Conservation (phyloP, 1,140 invertebrate genomes). For the Trichonephila inaurata region DNA sequence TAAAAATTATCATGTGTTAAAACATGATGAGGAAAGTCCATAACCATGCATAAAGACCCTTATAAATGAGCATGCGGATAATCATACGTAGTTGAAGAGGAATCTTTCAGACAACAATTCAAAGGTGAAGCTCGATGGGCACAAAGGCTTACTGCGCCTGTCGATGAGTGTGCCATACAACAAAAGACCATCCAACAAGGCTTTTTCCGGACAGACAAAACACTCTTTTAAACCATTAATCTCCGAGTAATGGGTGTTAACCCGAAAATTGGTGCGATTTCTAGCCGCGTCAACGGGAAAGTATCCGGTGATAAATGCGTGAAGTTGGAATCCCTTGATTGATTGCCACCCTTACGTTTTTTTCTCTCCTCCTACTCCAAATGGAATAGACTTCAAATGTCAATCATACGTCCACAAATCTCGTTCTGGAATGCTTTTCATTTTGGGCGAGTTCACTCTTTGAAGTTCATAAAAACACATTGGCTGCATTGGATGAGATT, state of each 20-base stretch:
- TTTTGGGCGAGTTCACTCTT: constrained; percentile 59
- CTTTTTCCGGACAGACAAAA: constrained; percentile 9
- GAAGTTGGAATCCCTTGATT: constrained; percentile 59
- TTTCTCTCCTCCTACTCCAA: background rate
- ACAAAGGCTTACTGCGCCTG: background rate
- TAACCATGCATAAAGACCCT: background rate
- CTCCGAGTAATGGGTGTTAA: constrained; percentile 74
- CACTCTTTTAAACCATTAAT: constrained; percentile 67
- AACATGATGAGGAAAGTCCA: background rate
- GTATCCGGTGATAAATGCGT: constrained; percentile 20
- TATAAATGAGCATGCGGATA: background rate
- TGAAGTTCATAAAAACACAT: constrained; percentile 54
- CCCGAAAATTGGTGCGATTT: constrained; percentile 75
- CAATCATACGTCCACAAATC: constrained; percentile 72
- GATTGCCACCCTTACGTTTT: constrained; percentile 58
- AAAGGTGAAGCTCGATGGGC: background rate
- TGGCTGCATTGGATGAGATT: constrained; percentile 37
- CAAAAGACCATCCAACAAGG: background rate
- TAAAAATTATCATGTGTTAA: too few species aligned
- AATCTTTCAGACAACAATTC: background rate
- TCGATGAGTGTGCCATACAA: background rate
- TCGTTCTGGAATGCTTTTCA: constrained; percentile 68
- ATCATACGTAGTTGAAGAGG: background rate
- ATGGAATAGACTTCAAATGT: constrained; percentile 68
- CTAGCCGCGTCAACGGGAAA: constrained; percentile 49